These are phyloP conservation scores for Arvicola amphibius DNA, from an alignment of 2,797 vertebrate species.

Conservation along the genomic window DNA sequence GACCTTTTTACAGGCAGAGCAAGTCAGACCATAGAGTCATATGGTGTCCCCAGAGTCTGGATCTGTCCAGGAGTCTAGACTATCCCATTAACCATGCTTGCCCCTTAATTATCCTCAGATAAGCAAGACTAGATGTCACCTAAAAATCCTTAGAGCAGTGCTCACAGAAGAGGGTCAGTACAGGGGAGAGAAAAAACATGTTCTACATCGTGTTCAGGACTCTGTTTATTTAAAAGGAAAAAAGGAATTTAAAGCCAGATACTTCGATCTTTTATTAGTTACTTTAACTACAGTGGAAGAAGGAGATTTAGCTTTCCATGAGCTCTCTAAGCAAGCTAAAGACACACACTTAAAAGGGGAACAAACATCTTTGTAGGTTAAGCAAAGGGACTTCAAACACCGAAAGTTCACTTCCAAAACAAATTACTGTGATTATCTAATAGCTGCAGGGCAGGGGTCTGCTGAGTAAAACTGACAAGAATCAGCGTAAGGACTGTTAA, in stretches of 20 bases:
- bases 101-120: slow-evolving; percentile 10
- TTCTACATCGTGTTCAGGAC: background rate
- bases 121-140: background rate
- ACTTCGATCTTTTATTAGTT: background rate
- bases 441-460: background rate
- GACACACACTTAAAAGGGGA: background rate
- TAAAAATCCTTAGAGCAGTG: background rate
- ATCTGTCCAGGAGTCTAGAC: background rate
- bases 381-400: slow-evolving; percentile 31
- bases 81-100: background rate
- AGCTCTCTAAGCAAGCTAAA: background rate
- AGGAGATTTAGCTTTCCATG: background rate
- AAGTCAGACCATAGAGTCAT: background rate
- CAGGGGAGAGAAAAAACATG: background rate
- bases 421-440: background rate
- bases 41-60: background rate
- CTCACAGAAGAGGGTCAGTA: background rate
- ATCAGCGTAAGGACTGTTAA: background rate
- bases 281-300: background rate
- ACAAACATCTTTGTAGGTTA: background rate
- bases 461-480: slow-evolving; percentile 13
- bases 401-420: slow-evolving; percentile 20
- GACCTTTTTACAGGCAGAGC: background rate
- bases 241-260: background rate
- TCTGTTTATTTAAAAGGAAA: background rate